These are phyloP conservation scores for Hyles euphorbiae DNA, from an alignment of 1,140 invertebrate genomes.

Conservation along the genomic window DNA sequence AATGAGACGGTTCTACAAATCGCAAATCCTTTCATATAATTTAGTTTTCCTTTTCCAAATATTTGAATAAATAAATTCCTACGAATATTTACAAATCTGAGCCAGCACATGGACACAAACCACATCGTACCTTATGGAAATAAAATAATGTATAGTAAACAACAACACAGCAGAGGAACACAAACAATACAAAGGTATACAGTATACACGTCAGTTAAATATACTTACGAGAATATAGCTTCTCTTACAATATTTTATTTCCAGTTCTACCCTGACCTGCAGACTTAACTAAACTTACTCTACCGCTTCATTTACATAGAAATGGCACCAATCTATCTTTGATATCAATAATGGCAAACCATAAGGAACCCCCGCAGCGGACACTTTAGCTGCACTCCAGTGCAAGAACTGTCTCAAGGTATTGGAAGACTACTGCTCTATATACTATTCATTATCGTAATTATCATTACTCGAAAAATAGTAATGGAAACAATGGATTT, in stretches of 20 bases:
- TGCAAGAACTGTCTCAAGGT: conserved; percentile 55
- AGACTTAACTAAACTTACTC: conserved; percentile 73
- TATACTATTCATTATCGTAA: conserved; percentile 61
- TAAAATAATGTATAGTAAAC: conserved; percentile 58
- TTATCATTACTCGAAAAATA: conserved; percentile 43
- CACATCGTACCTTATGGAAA: conserved; percentile 38
- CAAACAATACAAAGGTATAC: conserved; percentile 42
- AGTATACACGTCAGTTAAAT: conserved; percentile 44
- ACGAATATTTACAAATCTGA: conserved; percentile 71
- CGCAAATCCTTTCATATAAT: conserved; percentile 39
- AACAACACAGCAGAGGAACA: conserved; percentile 33
- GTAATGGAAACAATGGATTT: conserved; percentile 32
- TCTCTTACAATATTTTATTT: conserved; percentile 66
- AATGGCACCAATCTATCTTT: conserved; percentile 76
- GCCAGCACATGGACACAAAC: conserved; percentile 74
- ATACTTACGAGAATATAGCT: conserved; percentile 46
- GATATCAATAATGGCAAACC: conserved; percentile 75
- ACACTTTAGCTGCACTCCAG: conserved; percentile 41
- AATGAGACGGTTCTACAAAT: conserved; percentile 50
- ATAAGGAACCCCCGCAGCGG: conserved; percentile 68
- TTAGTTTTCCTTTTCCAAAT: conserved; percentile 48
- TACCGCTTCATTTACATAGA: conserved; percentile 72
- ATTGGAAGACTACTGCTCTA: conserved; percentile 74
- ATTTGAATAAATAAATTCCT: conserved; percentile 68
- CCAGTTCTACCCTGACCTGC: conserved; percentile 71